Evolutionary conservation across 2,888 invertebrate species (phyloP), one percentile per base, ranked within the genome.

Genomic region (Arctia plantaginis): DNA sequence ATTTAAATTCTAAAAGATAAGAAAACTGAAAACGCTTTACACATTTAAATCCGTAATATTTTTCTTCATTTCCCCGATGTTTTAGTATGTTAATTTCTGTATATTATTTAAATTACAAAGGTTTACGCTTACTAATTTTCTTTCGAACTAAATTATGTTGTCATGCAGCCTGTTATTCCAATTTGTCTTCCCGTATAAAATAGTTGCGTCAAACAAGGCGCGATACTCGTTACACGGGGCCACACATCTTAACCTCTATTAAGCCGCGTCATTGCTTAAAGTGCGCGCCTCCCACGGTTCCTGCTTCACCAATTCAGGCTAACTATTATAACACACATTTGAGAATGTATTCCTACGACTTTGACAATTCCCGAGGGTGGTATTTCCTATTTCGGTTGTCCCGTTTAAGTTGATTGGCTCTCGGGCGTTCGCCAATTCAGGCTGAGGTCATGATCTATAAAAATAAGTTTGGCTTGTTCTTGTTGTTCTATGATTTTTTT

Each of bases 191-290:
- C 44, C 47, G 30, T 65, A 86, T 87, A 87, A 85, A 86, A 86
- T 85, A 88, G 86, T 91, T 89, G 91, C 91, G 91, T 91, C 90
- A 87, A 90, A 91, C 91, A 89, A 89, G 89, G 89, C 91, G 92
- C 89, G 90, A 87, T 86, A 84, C 91, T 93, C 89, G 92, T 94
- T 92, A 91, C 85, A 79, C 77, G 89, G 90, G 93, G 94, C 88
- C 93, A 93, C 90, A 91, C 90, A 93, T 94, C 93, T 95, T 95
- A 93, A 95, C 95, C 95, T 92, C 95, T 85, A 95, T 95, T 95
- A 93, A 90, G 89, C 86, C 87, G 86, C 90, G 89, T 91, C 91
- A 91, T 91, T 91, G 91, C 89, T 89, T 88, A 90, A 90, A 90
- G 85, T 82, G 85, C 77, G 72, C 83, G 87, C 92, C 92, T 93